Percentiles rank a stretch among this genome's conserved stretches.
phyloP scores from a whole-genome alignment of 2,113 vertebrate genomes.

The Xenotilapia longispinis region DNA sequence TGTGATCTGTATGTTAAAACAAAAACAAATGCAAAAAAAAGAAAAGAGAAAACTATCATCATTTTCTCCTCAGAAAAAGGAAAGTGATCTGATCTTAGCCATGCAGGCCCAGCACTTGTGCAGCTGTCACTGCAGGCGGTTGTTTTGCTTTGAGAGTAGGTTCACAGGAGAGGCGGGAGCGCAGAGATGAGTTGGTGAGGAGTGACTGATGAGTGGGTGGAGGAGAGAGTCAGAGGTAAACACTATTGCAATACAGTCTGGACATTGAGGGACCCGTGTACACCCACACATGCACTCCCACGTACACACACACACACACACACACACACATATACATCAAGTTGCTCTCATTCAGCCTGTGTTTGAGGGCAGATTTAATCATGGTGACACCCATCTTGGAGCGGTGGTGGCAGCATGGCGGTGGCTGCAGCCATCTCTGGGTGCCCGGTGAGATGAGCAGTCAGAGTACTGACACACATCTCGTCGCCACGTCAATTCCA shows the following conservation, averaged over 20 bases:
- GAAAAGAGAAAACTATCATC: neutral
- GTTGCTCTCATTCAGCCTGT: neutral
- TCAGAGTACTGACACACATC: constrained; percentile 70
- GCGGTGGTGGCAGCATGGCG: constrained; percentile 31
- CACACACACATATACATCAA: neutral
- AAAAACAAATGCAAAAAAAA: neutral
- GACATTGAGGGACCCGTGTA: constrained; percentile 16
- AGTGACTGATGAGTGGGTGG: constrained; percentile 56
- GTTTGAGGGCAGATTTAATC: constrained; percentile 58
- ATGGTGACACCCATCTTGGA: constrained; percentile 53
- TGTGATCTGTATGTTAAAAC: neutral
- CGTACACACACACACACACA: constrained; percentile 4
- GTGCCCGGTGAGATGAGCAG: constrained; percentile 70
- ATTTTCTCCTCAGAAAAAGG: neutral
- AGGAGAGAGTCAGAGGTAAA: constrained; percentile 55
- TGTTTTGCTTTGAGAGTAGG: constrained; percentile 36
- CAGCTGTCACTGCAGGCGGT: constrained; percentile 36
- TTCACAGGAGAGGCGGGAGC: constrained; percentile 33
- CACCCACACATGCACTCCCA: constrained; percentile 2
- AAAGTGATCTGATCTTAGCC: constrained; percentile 1
- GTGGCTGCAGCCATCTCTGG: constrained; percentile 49
- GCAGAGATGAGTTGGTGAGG: constrained; percentile 44
- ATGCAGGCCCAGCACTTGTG: constrained; percentile 10
- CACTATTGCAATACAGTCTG: constrained; percentile 41
- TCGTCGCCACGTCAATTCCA: constrained; percentile 71